Evolutionary conservation across 2,113 vertebrate genomes (phyloP).

Genomic region (Merops nubicus): DNA sequence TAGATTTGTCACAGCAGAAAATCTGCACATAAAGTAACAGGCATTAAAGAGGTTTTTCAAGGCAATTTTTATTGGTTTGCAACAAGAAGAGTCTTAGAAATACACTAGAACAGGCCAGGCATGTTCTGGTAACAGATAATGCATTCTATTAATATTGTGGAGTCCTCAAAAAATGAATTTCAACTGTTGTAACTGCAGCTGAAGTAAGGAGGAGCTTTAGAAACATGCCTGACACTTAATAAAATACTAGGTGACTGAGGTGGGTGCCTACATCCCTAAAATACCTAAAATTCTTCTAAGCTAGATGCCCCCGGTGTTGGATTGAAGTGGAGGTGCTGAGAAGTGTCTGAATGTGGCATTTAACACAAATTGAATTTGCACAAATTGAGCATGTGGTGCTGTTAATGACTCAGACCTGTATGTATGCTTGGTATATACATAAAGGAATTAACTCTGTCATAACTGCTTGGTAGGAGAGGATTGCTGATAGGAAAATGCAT

Average conservation of each 20-base stretch:
- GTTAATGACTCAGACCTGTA: background rate
- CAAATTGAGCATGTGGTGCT: background rate
- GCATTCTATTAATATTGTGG: background rate
- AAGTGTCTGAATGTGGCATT: background rate
- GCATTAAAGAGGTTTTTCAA: background rate
- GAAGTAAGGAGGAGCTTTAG: background rate
- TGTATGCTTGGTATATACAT: background rate
- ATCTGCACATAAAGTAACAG: background rate
- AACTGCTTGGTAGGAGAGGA: background rate
- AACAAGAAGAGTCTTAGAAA: background rate
- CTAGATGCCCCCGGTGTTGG: background rate
- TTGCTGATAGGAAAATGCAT: background rate
- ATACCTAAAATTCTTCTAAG: background rate
- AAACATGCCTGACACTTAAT: background rate
- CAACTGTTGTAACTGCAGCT: background rate
- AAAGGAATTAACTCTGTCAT: background rate
- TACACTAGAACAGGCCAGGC: background rate
- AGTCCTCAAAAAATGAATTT: background rate
- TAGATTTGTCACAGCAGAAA: background rate
- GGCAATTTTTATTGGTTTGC: background rate
- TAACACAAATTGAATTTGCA: background rate
- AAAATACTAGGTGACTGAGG: background rate
- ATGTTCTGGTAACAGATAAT: background rate
- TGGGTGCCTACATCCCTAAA: background rate
- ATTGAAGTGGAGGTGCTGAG: background rate